Percentiles rank a stretch among this genome's conserved stretches.
Conservation (phyloP, 2,113 vertebrate genomes). For the Hucho hucho region DNA sequence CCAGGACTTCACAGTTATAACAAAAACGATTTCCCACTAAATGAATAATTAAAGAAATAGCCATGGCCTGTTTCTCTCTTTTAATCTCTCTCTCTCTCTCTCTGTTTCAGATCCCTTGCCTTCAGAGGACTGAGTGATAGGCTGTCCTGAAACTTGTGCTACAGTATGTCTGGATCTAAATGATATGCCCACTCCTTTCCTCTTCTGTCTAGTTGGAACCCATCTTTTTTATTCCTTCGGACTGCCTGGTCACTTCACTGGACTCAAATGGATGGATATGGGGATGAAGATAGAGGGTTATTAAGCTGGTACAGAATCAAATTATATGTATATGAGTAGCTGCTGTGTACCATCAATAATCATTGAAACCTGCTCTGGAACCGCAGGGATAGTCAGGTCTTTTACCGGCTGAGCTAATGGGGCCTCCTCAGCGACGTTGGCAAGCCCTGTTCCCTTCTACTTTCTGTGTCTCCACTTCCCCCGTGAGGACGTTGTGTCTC, state of each 20-base stretch:
- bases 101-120: neutral
- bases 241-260: neutral
- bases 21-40: too few relatives aligned
- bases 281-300: neutral
- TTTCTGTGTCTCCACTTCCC: neutral
- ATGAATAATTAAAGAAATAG: too few relatives aligned
- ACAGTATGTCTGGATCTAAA: neutral
- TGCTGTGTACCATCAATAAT: neutral
- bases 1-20: too few relatives aligned
- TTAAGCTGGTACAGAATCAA: neutral
- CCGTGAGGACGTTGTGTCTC: slow-evolving; percentile 30
- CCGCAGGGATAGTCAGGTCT: neutral
- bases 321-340: neutral
- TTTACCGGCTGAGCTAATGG: slow-evolving; percentile 37
- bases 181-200: neutral
- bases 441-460: slow-evolving; percentile 11
- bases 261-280: neutral
- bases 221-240: neutral
- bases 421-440: slow-evolving; percentile 32
- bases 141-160: neutral
- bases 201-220: neutral
- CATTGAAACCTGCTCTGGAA: neutral
- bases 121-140: neutral
- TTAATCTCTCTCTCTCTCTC: neutral
- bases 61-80: neutral